phyloP scores from a whole-genome alignment of 2,888 invertebrate genomes.

The Morinoia aosen region DNA sequence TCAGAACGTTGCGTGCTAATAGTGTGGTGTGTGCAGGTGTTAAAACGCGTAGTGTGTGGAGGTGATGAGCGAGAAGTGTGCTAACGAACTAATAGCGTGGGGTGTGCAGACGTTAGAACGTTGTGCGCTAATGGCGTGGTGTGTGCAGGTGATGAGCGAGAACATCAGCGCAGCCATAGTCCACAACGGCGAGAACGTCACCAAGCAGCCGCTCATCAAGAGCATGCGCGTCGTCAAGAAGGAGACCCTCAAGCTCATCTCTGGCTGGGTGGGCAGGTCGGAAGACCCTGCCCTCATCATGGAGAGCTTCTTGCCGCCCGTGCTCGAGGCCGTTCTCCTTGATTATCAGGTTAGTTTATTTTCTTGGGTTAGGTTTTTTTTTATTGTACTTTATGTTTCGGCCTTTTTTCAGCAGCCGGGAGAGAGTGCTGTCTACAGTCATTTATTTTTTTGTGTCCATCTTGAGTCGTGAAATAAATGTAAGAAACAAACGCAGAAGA shows the following conservation, averaged over 20 bases:
- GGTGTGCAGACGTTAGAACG: not conserved
- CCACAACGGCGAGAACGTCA: constrained; percentile 94
- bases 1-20: not conserved
- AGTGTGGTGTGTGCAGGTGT: not conserved
- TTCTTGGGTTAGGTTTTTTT: too few relatives aligned
- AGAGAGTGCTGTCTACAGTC: too few relatives aligned
- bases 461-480: too few relatives aligned
- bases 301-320: constrained; percentile 97
- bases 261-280: constrained; percentile 95
- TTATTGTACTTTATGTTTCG: too few relatives aligned
- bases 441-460: too few relatives aligned
- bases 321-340: constrained; percentile 94
- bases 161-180: constrained; percentile 95
- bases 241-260: constrained; percentile 96
- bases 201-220: constrained; percentile 97
- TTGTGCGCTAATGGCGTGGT: not conserved
- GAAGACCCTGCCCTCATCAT: constrained; percentile 85
- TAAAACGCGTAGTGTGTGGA: too few relatives aligned
- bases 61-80: constrained; percentile 78
- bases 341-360: constrained; percentile 83
- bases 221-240: constrained; percentile 99
- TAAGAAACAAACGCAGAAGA: too few relatives aligned
- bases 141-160: constrained; percentile 75
- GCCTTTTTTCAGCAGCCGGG: too few relatives aligned
- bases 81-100: not conserved